Conservation (phyloP, 2,888 invertebrate species). For the Hypena proboscidalis region DNA sequence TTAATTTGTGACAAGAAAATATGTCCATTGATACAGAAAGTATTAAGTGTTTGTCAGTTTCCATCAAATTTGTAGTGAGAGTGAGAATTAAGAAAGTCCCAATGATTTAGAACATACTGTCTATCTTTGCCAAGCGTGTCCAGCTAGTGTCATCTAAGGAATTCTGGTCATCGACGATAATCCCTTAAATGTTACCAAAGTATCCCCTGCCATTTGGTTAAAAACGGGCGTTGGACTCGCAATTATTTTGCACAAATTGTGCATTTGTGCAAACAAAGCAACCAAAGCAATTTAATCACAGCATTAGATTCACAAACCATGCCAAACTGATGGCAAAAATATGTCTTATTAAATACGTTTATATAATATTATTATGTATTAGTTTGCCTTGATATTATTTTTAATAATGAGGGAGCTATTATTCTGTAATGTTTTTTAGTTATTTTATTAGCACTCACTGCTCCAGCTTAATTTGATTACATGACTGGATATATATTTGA, state of each 20-base stretch:
- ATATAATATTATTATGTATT: constrained; percentile 26
- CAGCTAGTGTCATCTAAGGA: no score
- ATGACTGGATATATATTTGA: constrained; percentile 74
- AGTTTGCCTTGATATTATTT: constrained; percentile 42
- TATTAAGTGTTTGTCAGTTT: constrained; percentile 57
- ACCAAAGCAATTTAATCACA: constrained; percentile 56
- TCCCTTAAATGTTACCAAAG: no score
- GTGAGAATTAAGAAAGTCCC: constrained; percentile 41
- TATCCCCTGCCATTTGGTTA: no score
- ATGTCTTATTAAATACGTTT: constrained; percentile 32
- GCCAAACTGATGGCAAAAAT: constrained; percentile 37
- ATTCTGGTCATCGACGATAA: no score
- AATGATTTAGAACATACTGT: constrained; percentile 35
- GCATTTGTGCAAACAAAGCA: constrained; percentile 42
- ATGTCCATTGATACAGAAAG: constrained; percentile 42
- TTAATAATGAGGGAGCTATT: constrained; percentile 47
- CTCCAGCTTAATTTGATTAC: constrained; percentile 58
- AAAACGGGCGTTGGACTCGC: constrained; percentile 37
- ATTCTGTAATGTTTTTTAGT: constrained; percentile 52
- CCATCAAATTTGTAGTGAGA: constrained; percentile 48
- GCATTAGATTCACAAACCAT: constrained; percentile 37
- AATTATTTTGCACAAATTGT: constrained; percentile 42
- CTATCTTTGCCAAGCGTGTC: no score
- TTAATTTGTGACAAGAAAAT: constrained; percentile 40
- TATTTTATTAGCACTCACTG: constrained; percentile 57